Evolutionary conservation across 2,113 vertebrate species (phyloP).

Genomic region (Gnathonemus longibarbis): DNA sequence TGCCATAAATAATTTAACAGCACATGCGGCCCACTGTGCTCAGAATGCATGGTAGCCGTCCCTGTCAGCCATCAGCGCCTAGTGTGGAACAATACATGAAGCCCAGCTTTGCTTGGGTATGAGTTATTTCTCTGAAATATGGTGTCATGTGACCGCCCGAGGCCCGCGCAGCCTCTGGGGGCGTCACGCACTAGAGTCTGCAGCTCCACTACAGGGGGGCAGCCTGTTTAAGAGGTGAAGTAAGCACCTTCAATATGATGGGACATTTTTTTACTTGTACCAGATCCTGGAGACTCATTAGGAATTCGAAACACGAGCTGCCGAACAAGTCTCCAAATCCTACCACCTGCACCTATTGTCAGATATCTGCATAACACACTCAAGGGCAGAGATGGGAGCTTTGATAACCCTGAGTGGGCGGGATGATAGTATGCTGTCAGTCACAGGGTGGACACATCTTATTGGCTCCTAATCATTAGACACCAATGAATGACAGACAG

Average conservation of each 20-base stretch:
- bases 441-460: background rate
- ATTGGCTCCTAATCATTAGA: background rate
- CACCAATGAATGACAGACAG: background rate
- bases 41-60: background rate
- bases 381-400: background rate
- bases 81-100: background rate
- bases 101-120: background rate
- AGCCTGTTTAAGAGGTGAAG: background rate
- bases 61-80: background rate
- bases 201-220: background rate
- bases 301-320: background rate
- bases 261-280: background rate
- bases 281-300: background rate
- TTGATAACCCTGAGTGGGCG: background rate
- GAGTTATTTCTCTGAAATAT: background rate
- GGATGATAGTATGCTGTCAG: background rate
- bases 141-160: background rate
- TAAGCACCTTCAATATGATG: background rate
- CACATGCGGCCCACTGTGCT: background rate
- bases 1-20: constrained; percentile 5
- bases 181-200: background rate
- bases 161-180: background rate
- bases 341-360: background rate
- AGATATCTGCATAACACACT: background rate
- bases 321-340: background rate